Conservation (phyloP, 2,113 vertebrate genomes). For the Caloenas nicobarica region DNA sequence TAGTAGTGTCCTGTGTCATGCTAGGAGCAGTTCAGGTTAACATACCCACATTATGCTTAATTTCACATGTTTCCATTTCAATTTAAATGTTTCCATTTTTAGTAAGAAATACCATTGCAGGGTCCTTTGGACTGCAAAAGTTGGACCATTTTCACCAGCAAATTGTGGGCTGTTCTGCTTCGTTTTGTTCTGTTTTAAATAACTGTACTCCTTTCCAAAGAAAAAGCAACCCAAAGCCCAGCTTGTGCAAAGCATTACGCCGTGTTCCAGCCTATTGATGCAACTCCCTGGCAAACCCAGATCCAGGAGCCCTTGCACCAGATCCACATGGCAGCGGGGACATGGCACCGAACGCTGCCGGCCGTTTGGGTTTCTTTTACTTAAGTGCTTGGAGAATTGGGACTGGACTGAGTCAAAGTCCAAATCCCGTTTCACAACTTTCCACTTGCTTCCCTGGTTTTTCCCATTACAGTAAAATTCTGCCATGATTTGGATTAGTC, state of each 20-base stretch:
- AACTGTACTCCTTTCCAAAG: conserved; percentile 3
- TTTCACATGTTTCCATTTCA: neutral
- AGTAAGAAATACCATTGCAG: neutral
- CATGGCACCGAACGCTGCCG: neutral
- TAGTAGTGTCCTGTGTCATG: neutral
- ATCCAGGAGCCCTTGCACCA: conserved; percentile 26
- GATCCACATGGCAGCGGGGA: neutral
- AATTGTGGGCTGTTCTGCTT: neutral
- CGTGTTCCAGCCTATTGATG: conserved; percentile 4
- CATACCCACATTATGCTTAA: neutral
- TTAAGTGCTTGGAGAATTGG: conserved; percentile 29
- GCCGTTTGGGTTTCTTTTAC: conserved; percentile 13
- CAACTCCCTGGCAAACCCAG: conserved; percentile 2
- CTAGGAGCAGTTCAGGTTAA: neutral
- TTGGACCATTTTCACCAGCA: neutral
- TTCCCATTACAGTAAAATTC: conserved; percentile 62
- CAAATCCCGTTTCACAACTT: conserved; percentile 60
- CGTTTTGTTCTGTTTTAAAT: conserved; percentile 4
- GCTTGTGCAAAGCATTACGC: neutral
- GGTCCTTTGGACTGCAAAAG: neutral
- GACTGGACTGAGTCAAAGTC: neutral
- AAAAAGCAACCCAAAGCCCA: conserved; percentile 14
- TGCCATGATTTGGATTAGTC: conserved; percentile 59
- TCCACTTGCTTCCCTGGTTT: conserved; percentile 61
- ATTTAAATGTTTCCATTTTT: neutral